These are phyloP conservation scores for Callospermophilus lateralis DNA, from an alignment of 2,113 vertebrate species.

Conservation along the genomic window DNA sequence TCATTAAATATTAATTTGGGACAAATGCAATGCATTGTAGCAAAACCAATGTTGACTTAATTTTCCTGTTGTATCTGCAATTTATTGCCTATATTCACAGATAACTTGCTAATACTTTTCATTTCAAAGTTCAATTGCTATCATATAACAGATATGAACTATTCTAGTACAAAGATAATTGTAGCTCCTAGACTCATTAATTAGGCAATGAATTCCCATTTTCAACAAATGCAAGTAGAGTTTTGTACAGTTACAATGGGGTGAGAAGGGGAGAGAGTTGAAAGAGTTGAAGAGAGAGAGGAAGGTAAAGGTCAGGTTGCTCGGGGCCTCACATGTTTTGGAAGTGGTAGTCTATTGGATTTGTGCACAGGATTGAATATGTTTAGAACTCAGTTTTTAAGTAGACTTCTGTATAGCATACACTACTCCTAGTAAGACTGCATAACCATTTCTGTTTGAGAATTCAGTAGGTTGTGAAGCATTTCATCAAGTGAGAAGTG, in stretches of 20 bases:
- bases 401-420: not conserved
- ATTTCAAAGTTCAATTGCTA: not conserved
- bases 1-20: constrained; percentile 36
- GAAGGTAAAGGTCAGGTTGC: not conserved
- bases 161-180: not conserved
- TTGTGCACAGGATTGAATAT: not conserved
- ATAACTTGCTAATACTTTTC: not conserved
- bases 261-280: not conserved
- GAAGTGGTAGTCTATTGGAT: not conserved
- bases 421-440: not conserved
- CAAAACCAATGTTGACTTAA: not conserved
- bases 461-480: not conserved
- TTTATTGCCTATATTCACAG: constrained; percentile 13
- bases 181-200: not conserved
- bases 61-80: not conserved
- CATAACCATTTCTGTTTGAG: not conserved
- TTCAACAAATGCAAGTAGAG: not conserved
- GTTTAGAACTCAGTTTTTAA: not conserved
- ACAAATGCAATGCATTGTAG: not conserved
- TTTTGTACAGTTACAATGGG: not conserved
- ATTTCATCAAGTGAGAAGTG: not conserved
- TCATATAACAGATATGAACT: not conserved
- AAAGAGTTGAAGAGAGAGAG: not conserved
- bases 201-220: not conserved
- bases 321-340: not conserved